These are phyloP conservation scores for Drosophila greeni DNA, from an alignment of 2,888 invertebrate species.

Conservation along the genomic window DNA sequence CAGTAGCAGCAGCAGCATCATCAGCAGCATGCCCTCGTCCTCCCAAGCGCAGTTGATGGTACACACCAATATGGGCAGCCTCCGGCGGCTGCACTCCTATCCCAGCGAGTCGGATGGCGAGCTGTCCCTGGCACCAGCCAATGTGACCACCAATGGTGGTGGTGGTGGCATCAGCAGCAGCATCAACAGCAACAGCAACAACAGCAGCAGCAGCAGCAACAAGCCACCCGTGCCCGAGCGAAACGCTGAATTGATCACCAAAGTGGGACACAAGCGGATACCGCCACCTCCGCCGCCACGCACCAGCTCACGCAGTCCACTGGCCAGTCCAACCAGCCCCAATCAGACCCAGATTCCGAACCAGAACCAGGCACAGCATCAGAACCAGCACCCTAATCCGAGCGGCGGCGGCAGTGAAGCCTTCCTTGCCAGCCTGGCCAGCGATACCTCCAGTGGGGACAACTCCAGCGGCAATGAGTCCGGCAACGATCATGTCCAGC, in stretches of 20 bases:
- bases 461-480: conserved; percentile 88
- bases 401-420: conserved; percentile 46
- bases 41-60: conserved; percentile 62
- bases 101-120: conserved; percentile 92
- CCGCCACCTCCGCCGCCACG: conserved; percentile 96
- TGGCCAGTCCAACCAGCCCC: conserved; percentile 90
- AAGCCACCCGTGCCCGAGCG: conserved; percentile 92
- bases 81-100: conserved; percentile 89
- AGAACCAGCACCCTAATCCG: conserved; percentile 80
- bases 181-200: not conserved
- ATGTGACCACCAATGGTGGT: conserved; percentile 7
- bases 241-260: conserved; percentile 86
- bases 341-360: conserved; percentile 81
- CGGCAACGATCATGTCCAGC: conserved; percentile 85
- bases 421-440: conserved; percentile 25
- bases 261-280: conserved; percentile 86
- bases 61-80: conserved; percentile 79
- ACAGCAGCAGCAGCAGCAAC: conserved; percentile 79
- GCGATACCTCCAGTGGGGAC: conserved; percentile 78
- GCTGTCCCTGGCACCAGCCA: conserved; percentile 78
- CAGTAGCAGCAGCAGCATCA: conserved; percentile 51
- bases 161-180: too few species aligned
- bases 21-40: conserved; percentile 5
- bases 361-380: conserved; percentile 81
- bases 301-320: conserved; percentile 91